Conservation (phyloP, 2,888 invertebrate genomes). For the Congeria kusceri region DNA sequence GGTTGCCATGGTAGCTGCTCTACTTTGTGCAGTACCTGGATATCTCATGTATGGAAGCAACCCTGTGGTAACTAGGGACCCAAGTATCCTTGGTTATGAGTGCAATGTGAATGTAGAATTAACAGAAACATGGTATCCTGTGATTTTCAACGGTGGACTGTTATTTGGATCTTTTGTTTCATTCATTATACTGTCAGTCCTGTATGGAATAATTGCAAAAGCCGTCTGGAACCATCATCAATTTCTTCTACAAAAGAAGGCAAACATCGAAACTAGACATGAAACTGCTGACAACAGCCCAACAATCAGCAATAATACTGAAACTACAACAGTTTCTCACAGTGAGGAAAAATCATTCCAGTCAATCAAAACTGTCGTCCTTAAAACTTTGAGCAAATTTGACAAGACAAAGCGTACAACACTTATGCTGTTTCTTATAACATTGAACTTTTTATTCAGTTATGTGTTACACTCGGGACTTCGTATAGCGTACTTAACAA, state of each 20-base stretch:
- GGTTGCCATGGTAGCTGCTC: slow-evolving; percentile 38
- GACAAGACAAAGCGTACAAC: slow-evolving; percentile 54
- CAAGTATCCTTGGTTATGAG: slow-evolving; percentile 45
- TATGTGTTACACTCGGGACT: slow-evolving; percentile 53
- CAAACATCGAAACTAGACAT: slow-evolving; percentile 36
- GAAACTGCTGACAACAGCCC: slow-evolving; percentile 22
- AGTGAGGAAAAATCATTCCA: background rate
- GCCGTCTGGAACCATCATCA: slow-evolving; percentile 55
- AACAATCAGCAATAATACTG: slow-evolving; percentile 44
- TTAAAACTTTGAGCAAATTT: slow-evolving; percentile 41
- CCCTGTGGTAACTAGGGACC: slow-evolving; percentile 28
- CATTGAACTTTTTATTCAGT: slow-evolving; percentile 53
- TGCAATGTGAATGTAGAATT: slow-evolving; percentile 51
- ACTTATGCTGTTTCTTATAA: slow-evolving; percentile 57
- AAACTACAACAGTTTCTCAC: slow-evolving; percentile 35
- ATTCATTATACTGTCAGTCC: slow-evolving; percentile 47
- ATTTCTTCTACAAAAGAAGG: slow-evolving; percentile 27
- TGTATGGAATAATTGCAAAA: slow-evolving; percentile 59
- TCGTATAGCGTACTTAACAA: slow-evolving; percentile 39
- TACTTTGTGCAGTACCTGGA: slow-evolving; percentile 62
- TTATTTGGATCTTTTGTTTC: slow-evolving; percentile 49
- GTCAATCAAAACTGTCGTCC: slow-evolving; percentile 1
- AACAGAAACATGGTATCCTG: slow-evolving; percentile 49
- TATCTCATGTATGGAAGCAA: slow-evolving; percentile 58
- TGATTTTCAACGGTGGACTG: slow-evolving; percentile 51